These are phyloP conservation scores for Timema podura DNA, from an alignment of 2,888 invertebrate species.

Conservation along the genomic window DNA sequence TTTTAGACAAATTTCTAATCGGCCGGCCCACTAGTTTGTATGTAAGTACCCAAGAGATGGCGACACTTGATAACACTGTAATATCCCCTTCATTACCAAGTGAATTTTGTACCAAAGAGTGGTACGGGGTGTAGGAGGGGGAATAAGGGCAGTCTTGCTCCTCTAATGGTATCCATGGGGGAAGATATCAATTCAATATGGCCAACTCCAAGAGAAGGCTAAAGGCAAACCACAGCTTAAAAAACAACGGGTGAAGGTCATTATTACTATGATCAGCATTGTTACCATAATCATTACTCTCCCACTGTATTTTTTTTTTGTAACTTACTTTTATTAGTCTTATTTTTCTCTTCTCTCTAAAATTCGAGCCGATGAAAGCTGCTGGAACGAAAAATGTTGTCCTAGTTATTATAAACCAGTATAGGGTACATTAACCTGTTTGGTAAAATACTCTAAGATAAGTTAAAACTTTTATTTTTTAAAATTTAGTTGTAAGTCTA, in stretches of 20 bases:
- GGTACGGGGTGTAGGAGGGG: background rate
- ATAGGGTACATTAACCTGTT: no score
- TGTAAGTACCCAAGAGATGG: background rate
- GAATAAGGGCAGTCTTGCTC: conserved; percentile 3
- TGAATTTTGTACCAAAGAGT: background rate
- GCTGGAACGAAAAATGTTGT: conserved; percentile 14
- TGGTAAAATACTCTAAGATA: no score
- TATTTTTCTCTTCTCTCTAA: no score
- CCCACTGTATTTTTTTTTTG: background rate
- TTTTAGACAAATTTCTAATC: no score
- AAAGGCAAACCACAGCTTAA: background rate
- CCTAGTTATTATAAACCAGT: background rate
- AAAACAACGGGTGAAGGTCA: conserved; percentile 7
- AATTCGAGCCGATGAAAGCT: background rate
- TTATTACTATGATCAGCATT: conserved; percentile 3
- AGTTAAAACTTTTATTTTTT: no score
- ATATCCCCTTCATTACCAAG: background rate
- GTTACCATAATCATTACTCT: conserved; percentile 12
- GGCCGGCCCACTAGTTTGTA: no score
- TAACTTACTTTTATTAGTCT: no score
- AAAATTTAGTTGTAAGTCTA: no score
- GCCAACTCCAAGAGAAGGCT: background rate
- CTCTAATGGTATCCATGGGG: background rate
- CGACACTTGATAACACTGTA: background rate
- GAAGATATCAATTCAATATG: conserved; percentile 11